Evolutionary conservation across 2,113 vertebrate species (phyloP), one percentile per base, ranked within the genome.

Genomic region (Circaetus gallicus): DNA sequence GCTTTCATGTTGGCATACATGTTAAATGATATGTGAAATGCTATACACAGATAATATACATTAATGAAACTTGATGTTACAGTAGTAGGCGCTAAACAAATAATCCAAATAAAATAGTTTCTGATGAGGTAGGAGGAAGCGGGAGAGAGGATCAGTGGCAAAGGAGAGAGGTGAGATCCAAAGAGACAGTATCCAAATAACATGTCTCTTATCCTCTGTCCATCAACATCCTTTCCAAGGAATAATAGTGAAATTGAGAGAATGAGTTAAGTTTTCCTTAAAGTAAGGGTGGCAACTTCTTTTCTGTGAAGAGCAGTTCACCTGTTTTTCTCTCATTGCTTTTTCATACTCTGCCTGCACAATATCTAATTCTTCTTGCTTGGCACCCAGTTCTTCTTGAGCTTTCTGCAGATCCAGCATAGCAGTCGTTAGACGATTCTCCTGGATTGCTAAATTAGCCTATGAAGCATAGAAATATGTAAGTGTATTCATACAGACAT

Each of bases 371-470:
- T 99, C 99, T 5, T 98, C 97, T 95, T 99, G 98, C 86, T 99
- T 99, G 56, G 97, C 98, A n/a, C 98, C 98, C 91, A 99, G 90
- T 95, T 99, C 98, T 3, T 98, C 98, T 86, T 99, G 98, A 74
- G 99, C 99, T 92, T 97, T 98, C 94, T 98, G 97, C 76, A 99
- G 98, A 94, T 99, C 99, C 53, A 97, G 90, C 97, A 98, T 99
- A 89, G 99, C 99, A 22, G 98, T 93, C 24, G 80, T 26, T 21
- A 99, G 92, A 16, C 98, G 98, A 90, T 98, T 99, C 97, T 99
- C 98, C 94, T 99, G 98, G 52, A 99, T 97, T 82, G 98, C 98
- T 93, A 99, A 95, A 97, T 99, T 99, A 90, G 98, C 98, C 99
- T 99, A 85, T 4, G 34, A 42, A 62, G 43, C 10, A 95, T 18